These are phyloP conservation scores for Danaus chrysippus DNA, from an alignment of 2,888 invertebrate genomes.

Conservation along the genomic window DNA sequence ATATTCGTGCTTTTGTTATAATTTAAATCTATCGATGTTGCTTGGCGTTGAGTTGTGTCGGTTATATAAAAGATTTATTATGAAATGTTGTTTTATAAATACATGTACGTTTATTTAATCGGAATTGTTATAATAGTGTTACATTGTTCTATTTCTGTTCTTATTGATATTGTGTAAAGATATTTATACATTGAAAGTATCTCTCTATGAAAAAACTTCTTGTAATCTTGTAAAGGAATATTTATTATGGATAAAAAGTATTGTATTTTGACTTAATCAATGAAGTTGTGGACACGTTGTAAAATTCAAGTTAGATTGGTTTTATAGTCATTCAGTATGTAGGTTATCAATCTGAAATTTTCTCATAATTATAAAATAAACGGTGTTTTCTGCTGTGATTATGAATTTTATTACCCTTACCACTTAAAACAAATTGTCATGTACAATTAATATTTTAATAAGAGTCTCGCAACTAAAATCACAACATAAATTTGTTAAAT, in stretches of 20 bases:
- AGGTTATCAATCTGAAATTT: conserved; percentile 80
- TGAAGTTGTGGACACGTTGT: conserved; percentile 64
- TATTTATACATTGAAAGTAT: conserved; percentile 63
- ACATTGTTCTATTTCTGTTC: conserved; percentile 60
- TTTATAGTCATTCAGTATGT: conserved; percentile 79
- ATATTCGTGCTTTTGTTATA: conserved; percentile 62
- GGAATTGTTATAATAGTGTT: conserved; percentile 72
- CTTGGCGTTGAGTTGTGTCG: conserved; percentile 72
- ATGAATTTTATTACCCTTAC: conserved; percentile 36
- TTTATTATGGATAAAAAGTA: conserved; percentile 36
- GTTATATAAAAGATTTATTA: conserved; percentile 53
- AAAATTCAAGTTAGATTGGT: conserved; percentile 77
- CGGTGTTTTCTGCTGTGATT: conserved; percentile 79
- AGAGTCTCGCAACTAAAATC: no score
- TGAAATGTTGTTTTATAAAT: conserved; percentile 67
- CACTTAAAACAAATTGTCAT: background rate
- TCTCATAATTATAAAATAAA: conserved; percentile 81
- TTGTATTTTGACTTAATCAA: conserved; percentile 56
- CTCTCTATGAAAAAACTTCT: conserved; percentile 59
- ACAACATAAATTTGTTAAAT: no score
- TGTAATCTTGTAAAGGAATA: conserved; percentile 71
- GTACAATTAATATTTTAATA: no score
- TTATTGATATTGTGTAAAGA: conserved; percentile 41
- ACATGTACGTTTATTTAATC: conserved; percentile 59
- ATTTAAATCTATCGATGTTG: conserved; percentile 69